Conservation (phyloP, 2,888 invertebrate genomes). For the Leptinotarsa peninsularis region DNA sequence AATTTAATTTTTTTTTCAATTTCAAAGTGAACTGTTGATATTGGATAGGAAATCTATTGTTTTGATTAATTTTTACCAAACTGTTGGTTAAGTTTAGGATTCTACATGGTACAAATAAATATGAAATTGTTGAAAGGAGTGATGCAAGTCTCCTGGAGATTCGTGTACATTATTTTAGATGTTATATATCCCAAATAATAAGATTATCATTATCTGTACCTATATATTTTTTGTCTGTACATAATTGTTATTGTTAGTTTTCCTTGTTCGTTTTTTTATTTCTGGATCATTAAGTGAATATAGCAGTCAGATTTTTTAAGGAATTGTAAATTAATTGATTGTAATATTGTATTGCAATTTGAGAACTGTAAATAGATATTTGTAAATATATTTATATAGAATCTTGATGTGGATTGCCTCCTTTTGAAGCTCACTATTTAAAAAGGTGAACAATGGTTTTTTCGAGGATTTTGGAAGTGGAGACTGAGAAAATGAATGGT, state of each 20-base stretch:
- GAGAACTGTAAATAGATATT: conserved; percentile 63
- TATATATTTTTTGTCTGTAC: conserved; percentile 62
- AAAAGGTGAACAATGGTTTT: too few relatives aligned
- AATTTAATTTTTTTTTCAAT: conserved; percentile 10
- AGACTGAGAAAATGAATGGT: not conserved
- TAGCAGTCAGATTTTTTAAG: conserved; percentile 57
- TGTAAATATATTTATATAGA: conserved; percentile 65
- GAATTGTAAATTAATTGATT: conserved; percentile 60
- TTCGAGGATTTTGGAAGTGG: not conserved
- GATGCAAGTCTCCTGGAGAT: conserved; percentile 26
- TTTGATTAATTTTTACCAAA: conserved; percentile 10
- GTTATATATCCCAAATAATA: conserved; percentile 49
- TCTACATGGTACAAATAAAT: conserved; percentile 31
- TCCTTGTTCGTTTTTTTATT: conserved; percentile 58
- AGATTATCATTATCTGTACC: conserved; percentile 53
- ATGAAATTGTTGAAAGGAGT: conserved; percentile 31
- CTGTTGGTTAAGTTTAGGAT: conserved; percentile 8
- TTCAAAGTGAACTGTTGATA: not conserved
- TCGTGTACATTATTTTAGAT: conserved; percentile 50
- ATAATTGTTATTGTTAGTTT: conserved; percentile 65
- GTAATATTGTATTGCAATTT: conserved; percentile 63
- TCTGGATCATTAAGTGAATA: conserved; percentile 57
- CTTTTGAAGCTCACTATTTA: not conserved
- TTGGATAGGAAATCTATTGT: conserved; percentile 1
- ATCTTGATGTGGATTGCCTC: conserved; percentile 25